These are phyloP conservation scores for Caerostris extrusa DNA, from an alignment of 1,140 invertebrate species.

Conservation along the genomic window DNA sequence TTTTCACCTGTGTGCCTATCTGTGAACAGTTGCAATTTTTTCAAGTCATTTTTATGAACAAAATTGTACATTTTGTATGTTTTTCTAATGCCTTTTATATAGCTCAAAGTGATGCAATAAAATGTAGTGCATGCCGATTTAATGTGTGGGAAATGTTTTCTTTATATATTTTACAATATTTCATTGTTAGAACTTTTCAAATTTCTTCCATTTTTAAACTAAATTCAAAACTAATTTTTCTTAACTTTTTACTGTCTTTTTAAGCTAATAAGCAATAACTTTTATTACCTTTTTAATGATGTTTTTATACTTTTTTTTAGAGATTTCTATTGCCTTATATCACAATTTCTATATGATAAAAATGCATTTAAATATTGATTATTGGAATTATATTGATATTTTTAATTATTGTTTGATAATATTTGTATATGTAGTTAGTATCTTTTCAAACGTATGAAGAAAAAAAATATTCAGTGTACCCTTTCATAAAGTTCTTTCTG, in stretches of 20 bases:
- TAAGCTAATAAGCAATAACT: neutral
- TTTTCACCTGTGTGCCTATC: slow-evolving; percentile 66
- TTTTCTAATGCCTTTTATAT: slow-evolving; percentile 22
- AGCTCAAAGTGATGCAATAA: slow-evolving; percentile 41
- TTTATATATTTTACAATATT: slow-evolving; percentile 17
- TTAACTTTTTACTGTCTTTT: neutral
- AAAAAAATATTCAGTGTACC: too few relatives aligned
- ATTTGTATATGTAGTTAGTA: neutral
- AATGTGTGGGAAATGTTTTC: neutral
- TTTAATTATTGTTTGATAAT: neutral
- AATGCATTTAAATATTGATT: neutral
- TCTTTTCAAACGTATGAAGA: neutral
- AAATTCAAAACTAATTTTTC: slow-evolving; percentile 24
- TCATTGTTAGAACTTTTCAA: neutral
- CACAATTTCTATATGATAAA: neutral
- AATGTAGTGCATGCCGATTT: neutral
- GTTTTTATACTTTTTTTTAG: neutral
- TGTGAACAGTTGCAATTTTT: slow-evolving; percentile 46
- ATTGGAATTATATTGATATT: too few relatives aligned
- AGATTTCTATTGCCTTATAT: neutral
- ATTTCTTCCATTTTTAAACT: neutral
- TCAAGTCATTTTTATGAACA: slow-evolving; percentile 12
- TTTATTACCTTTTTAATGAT: neutral
- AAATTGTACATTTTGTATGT: slow-evolving; percentile 39
- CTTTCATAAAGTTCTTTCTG: too few relatives aligned